These are phyloP conservation scores for Sebastes fasciatus DNA, from an alignment of 2,113 vertebrate genomes.

Conservation along the genomic window DNA sequence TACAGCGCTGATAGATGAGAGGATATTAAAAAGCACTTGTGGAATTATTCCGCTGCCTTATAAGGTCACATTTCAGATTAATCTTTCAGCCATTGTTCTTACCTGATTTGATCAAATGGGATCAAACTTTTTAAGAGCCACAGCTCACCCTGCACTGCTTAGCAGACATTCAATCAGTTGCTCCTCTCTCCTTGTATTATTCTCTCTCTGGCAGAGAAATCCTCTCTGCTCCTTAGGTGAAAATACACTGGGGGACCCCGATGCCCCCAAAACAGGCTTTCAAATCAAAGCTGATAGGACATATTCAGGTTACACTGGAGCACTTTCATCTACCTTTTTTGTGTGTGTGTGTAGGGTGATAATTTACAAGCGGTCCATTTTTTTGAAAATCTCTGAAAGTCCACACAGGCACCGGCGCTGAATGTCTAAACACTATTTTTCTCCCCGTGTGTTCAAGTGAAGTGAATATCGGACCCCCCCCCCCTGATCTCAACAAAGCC, in stretches of 20 bases:
- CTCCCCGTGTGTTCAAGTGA: slow-evolving; percentile 50
- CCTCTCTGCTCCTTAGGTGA: slow-evolving; percentile 62
- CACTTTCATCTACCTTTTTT: slow-evolving; percentile 59
- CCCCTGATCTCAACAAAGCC: slow-evolving; percentile 59
- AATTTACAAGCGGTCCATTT: slow-evolving; percentile 54
- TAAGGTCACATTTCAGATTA: slow-evolving; percentile 56
- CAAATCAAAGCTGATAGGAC: slow-evolving; percentile 68
- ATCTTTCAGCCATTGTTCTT: slow-evolving; percentile 64
- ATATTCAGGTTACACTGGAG: slow-evolving; percentile 64
- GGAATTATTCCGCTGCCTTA: slow-evolving; percentile 48
- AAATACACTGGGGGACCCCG: slow-evolving; percentile 60
- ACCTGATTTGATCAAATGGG: slow-evolving; percentile 58
- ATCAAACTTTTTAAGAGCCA: slow-evolving; percentile 60
- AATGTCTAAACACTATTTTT: slow-evolving; percentile 67
- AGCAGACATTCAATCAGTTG: slow-evolving; percentile 66
- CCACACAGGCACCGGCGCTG: neutral
- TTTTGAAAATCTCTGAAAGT: slow-evolving; percentile 56
- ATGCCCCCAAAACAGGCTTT: slow-evolving; percentile 56
- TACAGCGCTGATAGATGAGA: slow-evolving; percentile 37
- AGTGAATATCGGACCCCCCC: slow-evolving; percentile 43
- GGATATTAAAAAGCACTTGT: slow-evolving; percentile 64
- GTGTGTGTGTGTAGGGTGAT: slow-evolving; percentile 35
- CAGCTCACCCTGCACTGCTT: slow-evolving; percentile 55
- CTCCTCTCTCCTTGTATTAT: slow-evolving; percentile 56
- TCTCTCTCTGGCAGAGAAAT: slow-evolving; percentile 49